phyloP scores from a whole-genome alignment of 2,888 invertebrate genomes.

The Hermaeophaga mercurialis region DNA sequence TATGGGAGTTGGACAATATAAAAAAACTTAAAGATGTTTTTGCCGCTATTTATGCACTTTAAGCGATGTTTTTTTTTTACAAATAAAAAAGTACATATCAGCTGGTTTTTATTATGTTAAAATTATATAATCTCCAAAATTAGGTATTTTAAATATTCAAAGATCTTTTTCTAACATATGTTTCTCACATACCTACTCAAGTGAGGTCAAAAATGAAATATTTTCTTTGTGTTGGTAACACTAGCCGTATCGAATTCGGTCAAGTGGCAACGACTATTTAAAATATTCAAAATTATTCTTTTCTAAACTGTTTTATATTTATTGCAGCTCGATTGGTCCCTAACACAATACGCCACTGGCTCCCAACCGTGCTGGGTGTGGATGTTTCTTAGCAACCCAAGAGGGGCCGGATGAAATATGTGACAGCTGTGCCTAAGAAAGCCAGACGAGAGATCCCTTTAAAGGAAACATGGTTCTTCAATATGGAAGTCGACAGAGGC shows the following conservation, averaged over 20 bases:
- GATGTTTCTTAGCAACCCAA: constrained; percentile 32
- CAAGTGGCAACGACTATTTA: constrained; percentile 1
- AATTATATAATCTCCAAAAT: no score
- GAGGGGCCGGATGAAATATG: constrained; percentile 39
- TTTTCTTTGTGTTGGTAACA: not conserved
- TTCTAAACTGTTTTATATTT: constrained; percentile 6
- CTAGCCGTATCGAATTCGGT: constrained; percentile 2
- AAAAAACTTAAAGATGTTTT: no score
- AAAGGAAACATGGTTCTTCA: constrained; percentile 34
- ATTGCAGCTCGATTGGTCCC: constrained; percentile 10
- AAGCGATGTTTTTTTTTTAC: no score
- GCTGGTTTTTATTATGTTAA: no score
- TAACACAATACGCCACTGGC: constrained; percentile 13
- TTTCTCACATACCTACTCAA: no score
- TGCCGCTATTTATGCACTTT: no score
- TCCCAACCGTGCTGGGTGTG: constrained; percentile 18
- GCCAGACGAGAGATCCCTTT: constrained; percentile 32
- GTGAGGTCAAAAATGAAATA: not conserved
- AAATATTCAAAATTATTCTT: constrained; percentile 12
- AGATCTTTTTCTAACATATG: no score
- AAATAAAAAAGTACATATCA: no score
- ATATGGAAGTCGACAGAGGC: constrained; percentile 30
- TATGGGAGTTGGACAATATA: no score
- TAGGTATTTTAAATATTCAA: no score
- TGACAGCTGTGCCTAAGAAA: constrained; percentile 36